These are phyloP conservation scores for Ennomos erosarius DNA, from an alignment of 2,888 invertebrate species.

Conservation along the genomic window DNA sequence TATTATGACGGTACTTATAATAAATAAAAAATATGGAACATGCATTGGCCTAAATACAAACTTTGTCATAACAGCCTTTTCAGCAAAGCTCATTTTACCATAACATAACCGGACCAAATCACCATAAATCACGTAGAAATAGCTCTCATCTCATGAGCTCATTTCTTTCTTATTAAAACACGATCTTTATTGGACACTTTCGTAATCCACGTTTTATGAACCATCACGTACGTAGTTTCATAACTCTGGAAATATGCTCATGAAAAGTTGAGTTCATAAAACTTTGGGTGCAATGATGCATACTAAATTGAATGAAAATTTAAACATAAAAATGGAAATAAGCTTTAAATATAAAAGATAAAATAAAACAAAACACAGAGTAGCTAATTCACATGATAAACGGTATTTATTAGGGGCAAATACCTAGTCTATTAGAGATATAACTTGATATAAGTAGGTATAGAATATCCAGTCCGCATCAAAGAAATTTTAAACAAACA, in stretches of 20 bases:
- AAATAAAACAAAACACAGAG: no score
- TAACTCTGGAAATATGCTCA: slow-evolving; percentile 7
- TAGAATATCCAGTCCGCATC: no score
- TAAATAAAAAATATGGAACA: no score
- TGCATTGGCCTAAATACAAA: not conserved
- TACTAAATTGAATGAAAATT: no score
- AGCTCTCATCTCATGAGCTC: slow-evolving; percentile 19
- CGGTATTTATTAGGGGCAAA: no score
- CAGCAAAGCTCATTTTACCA: slow-evolving; percentile 3
- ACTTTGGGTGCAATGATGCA: not conserved
- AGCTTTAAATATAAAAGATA: no score
- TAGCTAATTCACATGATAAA: no score
- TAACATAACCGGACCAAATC: slow-evolving; percentile 29
- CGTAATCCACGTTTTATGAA: slow-evolving; percentile 31
- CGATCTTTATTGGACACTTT: slow-evolving; percentile 33
- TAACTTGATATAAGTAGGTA: no score
- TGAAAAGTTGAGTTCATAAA: slow-evolving; percentile 11
- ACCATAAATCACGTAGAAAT: slow-evolving; percentile 34
- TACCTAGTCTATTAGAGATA: no score
- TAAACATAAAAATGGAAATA: no score
- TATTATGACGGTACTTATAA: no score
- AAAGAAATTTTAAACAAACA: no score
- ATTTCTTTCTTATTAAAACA: slow-evolving; percentile 37
- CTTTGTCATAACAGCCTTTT: not conserved
- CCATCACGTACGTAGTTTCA: slow-evolving; percentile 14